A percentile compares a stretch with the other conserved stretches of the same genome.
These are phyloP conservation scores for Taenaris catops DNA, from an alignment of 2,888 invertebrate genomes.

Conservation along the genomic window DNA sequence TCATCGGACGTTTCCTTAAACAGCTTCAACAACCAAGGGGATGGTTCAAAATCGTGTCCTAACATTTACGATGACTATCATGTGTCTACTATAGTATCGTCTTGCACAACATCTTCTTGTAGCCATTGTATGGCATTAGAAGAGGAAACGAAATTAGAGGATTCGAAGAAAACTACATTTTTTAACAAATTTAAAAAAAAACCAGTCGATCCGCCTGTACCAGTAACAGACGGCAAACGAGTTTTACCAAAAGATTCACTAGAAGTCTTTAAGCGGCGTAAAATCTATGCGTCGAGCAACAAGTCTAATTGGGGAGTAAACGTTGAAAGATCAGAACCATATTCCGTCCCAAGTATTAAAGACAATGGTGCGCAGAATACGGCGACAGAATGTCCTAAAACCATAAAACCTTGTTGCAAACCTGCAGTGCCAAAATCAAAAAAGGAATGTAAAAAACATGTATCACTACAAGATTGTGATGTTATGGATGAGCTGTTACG, in stretches of 20 bases:
- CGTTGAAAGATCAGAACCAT: conserved; percentile 19
- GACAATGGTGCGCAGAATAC: conserved; percentile 30
- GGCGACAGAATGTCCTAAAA: conserved; percentile 18
- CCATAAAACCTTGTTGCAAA: conserved; percentile 26
- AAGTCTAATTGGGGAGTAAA: conserved; percentile 38
- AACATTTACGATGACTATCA: conserved; percentile 48
- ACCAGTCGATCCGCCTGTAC: conserved; percentile 10
- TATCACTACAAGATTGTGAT: conserved; percentile 38
- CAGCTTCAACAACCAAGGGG: conserved; percentile 35
- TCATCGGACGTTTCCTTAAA: conserved; percentile 36
- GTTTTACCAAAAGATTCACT: conserved; percentile 55
- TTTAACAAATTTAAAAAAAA: conserved; percentile 32
- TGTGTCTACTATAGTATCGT: conserved; percentile 35
- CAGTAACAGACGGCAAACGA: conserved; percentile 29
- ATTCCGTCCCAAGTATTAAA: conserved; percentile 29
- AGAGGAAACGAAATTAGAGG: conserved; percentile 22
- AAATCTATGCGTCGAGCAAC: conserved; percentile 41
- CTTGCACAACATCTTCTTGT: conserved; percentile 36
- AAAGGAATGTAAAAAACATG: conserved; percentile 35
- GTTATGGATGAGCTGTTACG: conserved; percentile 24
- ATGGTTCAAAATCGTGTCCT: conserved; percentile 46
- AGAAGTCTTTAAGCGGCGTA: conserved; percentile 50
- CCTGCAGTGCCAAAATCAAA: conserved; percentile 15
- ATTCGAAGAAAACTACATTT: conserved; percentile 26
- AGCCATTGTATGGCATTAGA: conserved; percentile 30